Percentiles rank a stretch among this genome's conserved stretches.
These are phyloP conservation scores for Poecilia picta DNA, from an alignment of 2,797 vertebrate genomes.

Conservation along the genomic window DNA sequence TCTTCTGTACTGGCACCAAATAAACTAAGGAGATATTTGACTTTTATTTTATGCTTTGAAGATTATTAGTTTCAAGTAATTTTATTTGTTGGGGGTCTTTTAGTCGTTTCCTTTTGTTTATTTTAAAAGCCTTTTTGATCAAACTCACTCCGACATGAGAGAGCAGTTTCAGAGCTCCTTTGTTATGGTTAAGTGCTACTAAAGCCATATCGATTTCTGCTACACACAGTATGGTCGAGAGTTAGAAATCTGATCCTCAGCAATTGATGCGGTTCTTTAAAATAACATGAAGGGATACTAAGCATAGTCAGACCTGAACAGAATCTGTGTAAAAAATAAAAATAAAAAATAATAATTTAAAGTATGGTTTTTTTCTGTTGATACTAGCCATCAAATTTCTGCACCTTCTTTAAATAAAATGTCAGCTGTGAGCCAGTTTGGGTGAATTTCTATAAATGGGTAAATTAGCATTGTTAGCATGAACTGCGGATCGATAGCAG, in stretches of 20 bases:
- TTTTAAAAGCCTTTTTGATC: constrained; percentile 53
- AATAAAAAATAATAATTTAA: not conserved
- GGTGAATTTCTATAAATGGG: not conserved
- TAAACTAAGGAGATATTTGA: not conserved
- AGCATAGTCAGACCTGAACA: not conserved
- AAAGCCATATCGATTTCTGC: constrained; percentile 57
- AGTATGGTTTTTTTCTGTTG: not conserved
- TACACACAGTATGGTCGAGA: constrained; percentile 13
- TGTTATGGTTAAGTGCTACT: constrained; percentile 48
- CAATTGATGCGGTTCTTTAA: constrained; percentile 37
- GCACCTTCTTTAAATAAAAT: not conserved
- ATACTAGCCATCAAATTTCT: not conserved
- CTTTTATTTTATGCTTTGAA: not conserved
- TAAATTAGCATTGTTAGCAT: not conserved
- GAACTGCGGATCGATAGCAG: not conserved
- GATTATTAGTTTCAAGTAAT: constrained; percentile 12
- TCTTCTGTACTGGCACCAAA: not conserved
- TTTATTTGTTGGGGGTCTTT: constrained; percentile 8
- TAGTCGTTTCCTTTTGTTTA: constrained; percentile 8
- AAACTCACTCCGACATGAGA: constrained; percentile 17
- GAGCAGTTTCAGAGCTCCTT: constrained; percentile 39
- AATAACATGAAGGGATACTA: not conserved
- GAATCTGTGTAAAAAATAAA: not conserved
- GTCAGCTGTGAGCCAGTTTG: not conserved
- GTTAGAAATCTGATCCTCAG: constrained; percentile 15